A percentile compares a stretch with the other conserved stretches of the same genome.
These are phyloP conservation scores for Carollia perspicillata DNA, from an alignment of 2,113 vertebrate genomes.

Conservation along the genomic window DNA sequence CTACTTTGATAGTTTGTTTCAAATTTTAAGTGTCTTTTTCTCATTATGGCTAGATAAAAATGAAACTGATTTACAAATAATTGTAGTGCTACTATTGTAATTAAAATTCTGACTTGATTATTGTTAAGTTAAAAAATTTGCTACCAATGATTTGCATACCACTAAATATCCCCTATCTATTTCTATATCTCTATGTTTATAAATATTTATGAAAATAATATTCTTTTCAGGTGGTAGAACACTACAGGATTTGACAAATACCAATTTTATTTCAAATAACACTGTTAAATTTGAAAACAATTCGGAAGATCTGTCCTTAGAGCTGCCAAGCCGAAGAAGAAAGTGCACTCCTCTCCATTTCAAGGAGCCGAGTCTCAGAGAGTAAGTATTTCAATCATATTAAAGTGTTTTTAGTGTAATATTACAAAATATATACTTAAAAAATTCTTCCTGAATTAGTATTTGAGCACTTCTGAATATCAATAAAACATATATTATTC, in stretches of 20 bases:
- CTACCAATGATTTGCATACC: background rate
- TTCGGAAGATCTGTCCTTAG: constrained; percentile 44
- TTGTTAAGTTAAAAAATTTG: constrained; percentile 12
- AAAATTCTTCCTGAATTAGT: background rate
- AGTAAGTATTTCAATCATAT: constrained; percentile 59
- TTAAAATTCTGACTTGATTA: constrained; percentile 18
- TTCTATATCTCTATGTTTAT: background rate
- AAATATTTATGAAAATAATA: constrained; percentile 51
- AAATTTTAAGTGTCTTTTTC: constrained; percentile 21
- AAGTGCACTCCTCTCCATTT: constrained; percentile 61
- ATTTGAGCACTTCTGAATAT: background rate
- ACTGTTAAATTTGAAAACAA: constrained; percentile 41
- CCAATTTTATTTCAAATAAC: background rate
- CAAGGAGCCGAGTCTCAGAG: constrained; percentile 75
- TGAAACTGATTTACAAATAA: background rate
- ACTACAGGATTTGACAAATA: constrained; percentile 80
- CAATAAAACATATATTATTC: background rate
- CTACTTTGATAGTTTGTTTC: background rate
- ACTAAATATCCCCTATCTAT: background rate
- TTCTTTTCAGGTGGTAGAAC: constrained; percentile 73
- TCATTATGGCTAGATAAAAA: background rate
- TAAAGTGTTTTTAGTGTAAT: background rate
- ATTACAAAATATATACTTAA: background rate
- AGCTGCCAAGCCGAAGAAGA: constrained; percentile 55
- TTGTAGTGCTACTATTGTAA: background rate